Conservation (phyloP, 2,888 invertebrate species). For the Neoscelio sp. region DNA sequence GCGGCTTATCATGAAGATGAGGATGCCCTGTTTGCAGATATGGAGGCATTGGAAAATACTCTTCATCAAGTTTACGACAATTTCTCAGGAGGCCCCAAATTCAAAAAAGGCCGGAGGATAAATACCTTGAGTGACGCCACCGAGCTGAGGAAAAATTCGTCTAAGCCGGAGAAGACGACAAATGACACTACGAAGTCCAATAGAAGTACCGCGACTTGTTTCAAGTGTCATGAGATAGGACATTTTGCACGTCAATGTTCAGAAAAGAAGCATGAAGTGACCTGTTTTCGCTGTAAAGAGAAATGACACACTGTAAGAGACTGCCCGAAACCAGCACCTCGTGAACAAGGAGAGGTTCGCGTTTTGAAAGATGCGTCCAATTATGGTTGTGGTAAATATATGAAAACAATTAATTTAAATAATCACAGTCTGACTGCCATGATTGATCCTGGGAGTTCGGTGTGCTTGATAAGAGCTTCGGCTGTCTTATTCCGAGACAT, state of each 20-base stretch:
- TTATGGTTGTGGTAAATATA: slow-evolving; percentile 38
- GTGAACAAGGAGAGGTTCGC: slow-evolving; percentile 11
- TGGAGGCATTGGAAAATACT: not conserved
- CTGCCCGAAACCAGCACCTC: not conserved
- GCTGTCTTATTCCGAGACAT: slow-evolving; percentile 23
- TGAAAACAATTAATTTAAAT: slow-evolving; percentile 39
- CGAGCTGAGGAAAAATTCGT: too few relatives aligned
- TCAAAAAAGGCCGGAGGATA: too few relatives aligned
- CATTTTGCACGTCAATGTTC: slow-evolving; percentile 49
- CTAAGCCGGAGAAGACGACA: not conserved
- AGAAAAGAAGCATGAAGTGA: not conserved
- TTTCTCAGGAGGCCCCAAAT: not conserved
- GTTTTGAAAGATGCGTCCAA: not conserved
- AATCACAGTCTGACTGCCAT: slow-evolving; percentile 24
- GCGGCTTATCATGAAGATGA: slow-evolving; percentile 1
- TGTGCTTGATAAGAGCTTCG: slow-evolving; percentile 55
- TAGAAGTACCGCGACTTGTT: slow-evolving; percentile 7
- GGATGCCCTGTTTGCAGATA: slow-evolving; percentile 3
- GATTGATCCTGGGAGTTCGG: slow-evolving; percentile 61
- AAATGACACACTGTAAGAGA: not conserved
- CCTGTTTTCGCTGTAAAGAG: not conserved
- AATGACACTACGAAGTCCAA: not conserved
- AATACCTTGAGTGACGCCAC: not conserved
- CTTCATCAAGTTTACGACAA: not conserved
- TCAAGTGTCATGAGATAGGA: slow-evolving; percentile 31